Evolutionary conservation across 2,797 vertebrate species (phyloP).

Genomic region (Fistularia tabacaria): DNA sequence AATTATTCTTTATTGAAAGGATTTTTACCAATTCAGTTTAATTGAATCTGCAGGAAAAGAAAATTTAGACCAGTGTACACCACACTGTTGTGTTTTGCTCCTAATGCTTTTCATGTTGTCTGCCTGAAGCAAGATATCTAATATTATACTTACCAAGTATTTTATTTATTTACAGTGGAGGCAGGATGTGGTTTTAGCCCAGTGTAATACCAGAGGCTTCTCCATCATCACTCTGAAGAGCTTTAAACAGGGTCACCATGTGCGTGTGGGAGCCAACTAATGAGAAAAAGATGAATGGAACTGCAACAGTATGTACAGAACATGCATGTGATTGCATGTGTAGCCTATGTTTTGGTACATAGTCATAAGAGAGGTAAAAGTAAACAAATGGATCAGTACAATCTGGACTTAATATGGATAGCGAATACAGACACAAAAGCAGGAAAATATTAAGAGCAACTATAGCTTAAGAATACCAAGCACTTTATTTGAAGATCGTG

Average conservation of each 20-base stretch:
- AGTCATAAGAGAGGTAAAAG: conserved; percentile 34
- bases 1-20: conserved; percentile 8
- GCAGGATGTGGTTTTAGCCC: conserved; percentile 63
- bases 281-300: conserved; percentile 49
- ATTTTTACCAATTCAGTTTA: too few species aligned
- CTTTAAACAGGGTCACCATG: conserved; percentile 68
- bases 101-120: conserved; percentile 25
- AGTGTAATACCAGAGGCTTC: conserved; percentile 43
- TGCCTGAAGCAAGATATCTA: conserved; percentile 37
- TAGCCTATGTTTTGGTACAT: conserved; percentile 27
- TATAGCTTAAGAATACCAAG: not conserved
- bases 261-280: conserved; percentile 53
- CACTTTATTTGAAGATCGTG: conserved; percentile 5
- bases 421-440: conserved; percentile 9
- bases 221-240: conserved; percentile 54
- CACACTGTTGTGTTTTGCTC: conserved; percentile 25
- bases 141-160: conserved; percentile 51
- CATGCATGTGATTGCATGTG: conserved; percentile 47
- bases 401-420: conserved; percentile 16
- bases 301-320: conserved; percentile 39
- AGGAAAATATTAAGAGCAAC: not conserved
- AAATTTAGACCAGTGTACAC: too few species aligned
- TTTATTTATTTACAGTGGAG: conserved; percentile 59
- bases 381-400: conserved; percentile 46
- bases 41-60: too few species aligned